Percentiles rank a stretch among this genome's conserved stretches.
phyloP scores from a whole-genome alignment of 2,888 invertebrate genomes.

The Lordiphosa fenestrarum region DNA sequence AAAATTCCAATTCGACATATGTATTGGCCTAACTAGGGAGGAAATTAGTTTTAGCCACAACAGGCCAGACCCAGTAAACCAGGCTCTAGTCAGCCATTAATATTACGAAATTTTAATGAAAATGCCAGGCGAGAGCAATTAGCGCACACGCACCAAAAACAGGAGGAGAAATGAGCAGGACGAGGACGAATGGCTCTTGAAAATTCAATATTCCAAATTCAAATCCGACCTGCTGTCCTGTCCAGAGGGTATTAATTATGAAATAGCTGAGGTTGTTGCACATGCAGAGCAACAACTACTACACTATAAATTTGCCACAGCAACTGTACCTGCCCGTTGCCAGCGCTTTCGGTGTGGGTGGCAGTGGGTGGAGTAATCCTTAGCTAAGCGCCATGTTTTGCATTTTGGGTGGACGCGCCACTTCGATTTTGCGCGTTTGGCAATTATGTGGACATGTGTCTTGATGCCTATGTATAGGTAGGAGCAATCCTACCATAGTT shows the following conservation, averaged over 20 bases:
- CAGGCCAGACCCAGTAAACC: constrained; percentile 14
- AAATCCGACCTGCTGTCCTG: neutral
- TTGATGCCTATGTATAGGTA: constrained; percentile 38
- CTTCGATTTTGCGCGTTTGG: constrained; percentile 73
- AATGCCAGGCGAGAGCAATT: constrained; percentile 50
- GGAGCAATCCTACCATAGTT: constrained; percentile 14
- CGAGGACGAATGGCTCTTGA: constrained; percentile 7
- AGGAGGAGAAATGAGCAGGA: neutral
- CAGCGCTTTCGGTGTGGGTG: constrained; percentile 9
- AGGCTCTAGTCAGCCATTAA: constrained; percentile 36
- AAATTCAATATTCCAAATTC: constrained; percentile 45
- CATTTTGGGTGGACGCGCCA: constrained; percentile 44
- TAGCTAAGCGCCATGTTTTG: constrained; percentile 18
- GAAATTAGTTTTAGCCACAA: constrained; percentile 66
- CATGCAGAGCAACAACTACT: constrained; percentile 1
- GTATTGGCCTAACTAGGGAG: constrained; percentile 35
- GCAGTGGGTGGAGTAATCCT: constrained; percentile 27
- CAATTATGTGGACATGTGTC: constrained; percentile 72
- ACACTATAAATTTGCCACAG: constrained; percentile 57
- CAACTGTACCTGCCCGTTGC: constrained; percentile 58
- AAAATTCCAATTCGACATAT: constrained; percentile 57
- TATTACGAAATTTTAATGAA: constrained; percentile 63
- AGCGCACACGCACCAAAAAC: constrained; percentile 30
- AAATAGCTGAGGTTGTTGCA: constrained; percentile 31
- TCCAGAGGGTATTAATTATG: constrained; percentile 52